Conservation (phyloP, 1,140 invertebrate species). For the Drosophila sechellia region DNA sequence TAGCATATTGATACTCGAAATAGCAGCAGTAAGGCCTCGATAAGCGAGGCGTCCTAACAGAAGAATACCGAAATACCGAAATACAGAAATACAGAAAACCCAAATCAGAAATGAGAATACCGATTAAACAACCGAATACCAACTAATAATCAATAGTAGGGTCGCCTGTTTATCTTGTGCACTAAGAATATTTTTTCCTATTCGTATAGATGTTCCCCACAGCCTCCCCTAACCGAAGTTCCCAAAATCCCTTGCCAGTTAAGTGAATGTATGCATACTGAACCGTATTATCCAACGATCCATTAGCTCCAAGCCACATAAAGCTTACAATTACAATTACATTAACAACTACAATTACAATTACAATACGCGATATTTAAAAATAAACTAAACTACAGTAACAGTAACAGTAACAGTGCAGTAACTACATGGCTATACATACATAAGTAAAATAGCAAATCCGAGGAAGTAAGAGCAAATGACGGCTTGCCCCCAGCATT, state of each 20-base stretch:
- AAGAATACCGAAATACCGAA: conserved; percentile 11
- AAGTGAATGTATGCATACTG: conserved; percentile 52
- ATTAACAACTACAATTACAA: conserved; percentile 46
- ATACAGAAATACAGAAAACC: conserved; percentile 16
- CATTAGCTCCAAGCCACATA: conserved; percentile 79
- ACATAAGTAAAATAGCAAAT: conserved; percentile 49
- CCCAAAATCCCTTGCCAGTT: conserved; percentile 36
- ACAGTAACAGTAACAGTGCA: conserved; percentile 19
- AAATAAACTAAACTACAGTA: conserved; percentile 44
- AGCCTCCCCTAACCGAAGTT: not conserved
- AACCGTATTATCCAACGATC: conserved; percentile 71
- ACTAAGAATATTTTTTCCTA: conserved; percentile 34
- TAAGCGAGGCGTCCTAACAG: conserved; percentile 14
- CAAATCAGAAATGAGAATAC: conserved; percentile 1
- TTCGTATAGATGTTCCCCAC: conserved; percentile 11
- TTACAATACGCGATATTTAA: conserved; percentile 51
- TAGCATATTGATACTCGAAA: conserved; percentile 53
- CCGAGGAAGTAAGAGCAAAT: conserved; percentile 10
- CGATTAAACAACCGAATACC: conserved; percentile 11
- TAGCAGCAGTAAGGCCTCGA: conserved; percentile 39
- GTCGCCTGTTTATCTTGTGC: conserved; percentile 21
- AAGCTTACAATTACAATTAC: conserved; percentile 68
- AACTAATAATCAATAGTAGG: conserved; percentile 25
- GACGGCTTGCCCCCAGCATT: not conserved
- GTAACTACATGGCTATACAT: conserved; percentile 47